Percentiles rank a stretch among this genome's conserved stretches.
These are phyloP conservation scores for Sphinx pinastri DNA, from an alignment of 2,888 invertebrate genomes.

Conservation along the genomic window DNA sequence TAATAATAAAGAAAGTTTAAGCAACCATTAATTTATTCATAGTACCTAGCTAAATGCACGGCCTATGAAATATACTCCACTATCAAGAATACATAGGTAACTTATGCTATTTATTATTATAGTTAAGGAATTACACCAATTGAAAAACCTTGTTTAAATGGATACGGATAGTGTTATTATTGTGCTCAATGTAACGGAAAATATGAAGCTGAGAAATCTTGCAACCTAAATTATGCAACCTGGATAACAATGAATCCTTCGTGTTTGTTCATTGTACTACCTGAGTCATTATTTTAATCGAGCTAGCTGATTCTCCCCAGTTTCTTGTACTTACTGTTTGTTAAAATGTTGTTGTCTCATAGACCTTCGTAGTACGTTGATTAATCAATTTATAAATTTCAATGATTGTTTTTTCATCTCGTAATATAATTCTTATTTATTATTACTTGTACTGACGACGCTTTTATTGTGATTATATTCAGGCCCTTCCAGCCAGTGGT, in stretches of 20 bases:
- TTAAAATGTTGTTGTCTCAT: too few relatives aligned
- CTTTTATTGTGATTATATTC: conserved; percentile 39
- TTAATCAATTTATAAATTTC: too few relatives aligned
- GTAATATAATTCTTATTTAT: too few relatives aligned
- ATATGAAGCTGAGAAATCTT: not conserved
- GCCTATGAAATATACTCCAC: too few relatives aligned
- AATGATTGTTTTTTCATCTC: too few relatives aligned
- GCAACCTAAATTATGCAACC: not conserved
- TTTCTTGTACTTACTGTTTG: not conserved
- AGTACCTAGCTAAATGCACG: too few relatives aligned
- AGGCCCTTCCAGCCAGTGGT: conserved; percentile 88
- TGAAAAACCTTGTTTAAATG: not conserved
- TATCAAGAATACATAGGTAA: too few relatives aligned
- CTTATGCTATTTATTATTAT: too few relatives aligned
- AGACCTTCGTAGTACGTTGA: too few relatives aligned
- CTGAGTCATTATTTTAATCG: not conserved
- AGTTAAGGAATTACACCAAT: too few relatives aligned
- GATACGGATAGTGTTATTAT: not conserved
- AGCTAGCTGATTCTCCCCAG: not conserved
- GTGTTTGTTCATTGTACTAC: not conserved
- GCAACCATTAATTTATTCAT: not conserved
- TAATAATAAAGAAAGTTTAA: too few relatives aligned
- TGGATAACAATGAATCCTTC: not conserved
- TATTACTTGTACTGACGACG: not conserved
- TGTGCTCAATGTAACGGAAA: not conserved